Base-by-base conservation (phyloP, 2,113 vertebrate species). In the Elephas maximus region DNA sequence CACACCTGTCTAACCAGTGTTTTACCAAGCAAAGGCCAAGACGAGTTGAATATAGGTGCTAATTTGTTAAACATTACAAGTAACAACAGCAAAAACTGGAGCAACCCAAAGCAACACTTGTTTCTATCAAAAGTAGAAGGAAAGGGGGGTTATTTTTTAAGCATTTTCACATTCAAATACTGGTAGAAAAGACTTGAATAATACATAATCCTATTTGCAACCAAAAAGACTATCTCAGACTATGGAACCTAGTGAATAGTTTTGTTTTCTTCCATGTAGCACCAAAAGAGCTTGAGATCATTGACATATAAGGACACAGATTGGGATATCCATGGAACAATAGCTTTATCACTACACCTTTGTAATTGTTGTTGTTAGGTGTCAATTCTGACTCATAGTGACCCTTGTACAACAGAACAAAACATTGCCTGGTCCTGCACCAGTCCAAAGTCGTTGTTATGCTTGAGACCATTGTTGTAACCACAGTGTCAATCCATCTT, bases 271-370 rank as follows among this genome's bases (percentile, higher is more conserved):
- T 12, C 41, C 24, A 41, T 24, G 30, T 1, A 23, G 18, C 33
- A 6, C 8, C 33, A n/a, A 71, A 82, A 21, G 17, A 86, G 11
- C 21, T 73, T 44, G 51, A 20, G 1, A 11, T 17, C 30, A 24
- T 44, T n/a, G 73, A 67, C 10, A 20, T 2, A 2, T 1, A 30
- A 8, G 5, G 4, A 21, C 20, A 0, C 24, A 2, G 24, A 21
- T 5, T 53, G n/a, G 26, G 20, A 8, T 21, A 45, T 12, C 12
- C 8, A 48, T 2, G 6, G 65, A 10, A 20, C 67, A 60, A 28
- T 10, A 92, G 37, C 6, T 57, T 65, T 80, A 21, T 21, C 5
- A 3, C 26, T n/a, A 0, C 0, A 11, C 30, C 26, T 91, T 57
- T 57, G 53, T 57, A 11, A 57, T 57, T 57, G 53, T 53, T 57